Evolutionary conservation across 2,797 vertebrate species (phyloP).

Genomic region (Neoniphon sammara): DNA sequence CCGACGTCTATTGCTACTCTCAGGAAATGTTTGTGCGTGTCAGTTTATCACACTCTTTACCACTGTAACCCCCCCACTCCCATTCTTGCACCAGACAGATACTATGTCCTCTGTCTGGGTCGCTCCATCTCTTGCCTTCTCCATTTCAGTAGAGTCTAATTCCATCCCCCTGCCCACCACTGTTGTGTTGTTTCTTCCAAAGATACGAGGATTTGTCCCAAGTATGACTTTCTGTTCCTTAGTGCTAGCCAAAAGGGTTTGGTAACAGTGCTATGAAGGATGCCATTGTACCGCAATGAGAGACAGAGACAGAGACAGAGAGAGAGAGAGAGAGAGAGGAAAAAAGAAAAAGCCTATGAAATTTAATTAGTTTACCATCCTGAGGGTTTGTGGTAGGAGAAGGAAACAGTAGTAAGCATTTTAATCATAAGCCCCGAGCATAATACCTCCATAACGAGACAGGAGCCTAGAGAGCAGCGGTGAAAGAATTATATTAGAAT

Average conservation of each 20-base stretch:
- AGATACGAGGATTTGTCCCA: slow-evolving; percentile 9
- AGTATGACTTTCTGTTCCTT: background rate
- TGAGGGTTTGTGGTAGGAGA: slow-evolving; percentile 6
- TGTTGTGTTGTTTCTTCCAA: slow-evolving; percentile 27
- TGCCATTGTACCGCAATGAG: background rate
- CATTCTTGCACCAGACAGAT: slow-evolving; percentile 55
- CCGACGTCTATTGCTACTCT: slow-evolving; percentile 49
- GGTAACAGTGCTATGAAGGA: background rate
- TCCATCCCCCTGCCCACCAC: background rate
- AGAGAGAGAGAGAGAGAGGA: background rate
- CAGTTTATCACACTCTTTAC: slow-evolving; percentile 59
- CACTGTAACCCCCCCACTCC: slow-evolving; percentile 4
- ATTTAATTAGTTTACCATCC: slow-evolving; percentile 21
- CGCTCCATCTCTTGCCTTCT: slow-evolving; percentile 37
- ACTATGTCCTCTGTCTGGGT: slow-evolving; percentile 60
- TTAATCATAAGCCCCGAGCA: slow-evolving; percentile 20
- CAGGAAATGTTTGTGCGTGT: slow-evolving; percentile 62
- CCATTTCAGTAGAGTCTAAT: slow-evolving; percentile 53
- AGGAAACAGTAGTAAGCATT: slow-evolving; percentile 22
- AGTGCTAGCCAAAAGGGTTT: background rate
- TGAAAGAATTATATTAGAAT: slow-evolving; percentile 14
- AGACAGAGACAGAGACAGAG: no score
- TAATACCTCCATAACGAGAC: slow-evolving; percentile 14
- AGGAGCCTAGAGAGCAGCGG: background rate
- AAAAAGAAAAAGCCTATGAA: background rate